phyloP scores from a whole-genome alignment of 2,888 invertebrate genomes.

The Synanthedon myopaeformis region DNA sequence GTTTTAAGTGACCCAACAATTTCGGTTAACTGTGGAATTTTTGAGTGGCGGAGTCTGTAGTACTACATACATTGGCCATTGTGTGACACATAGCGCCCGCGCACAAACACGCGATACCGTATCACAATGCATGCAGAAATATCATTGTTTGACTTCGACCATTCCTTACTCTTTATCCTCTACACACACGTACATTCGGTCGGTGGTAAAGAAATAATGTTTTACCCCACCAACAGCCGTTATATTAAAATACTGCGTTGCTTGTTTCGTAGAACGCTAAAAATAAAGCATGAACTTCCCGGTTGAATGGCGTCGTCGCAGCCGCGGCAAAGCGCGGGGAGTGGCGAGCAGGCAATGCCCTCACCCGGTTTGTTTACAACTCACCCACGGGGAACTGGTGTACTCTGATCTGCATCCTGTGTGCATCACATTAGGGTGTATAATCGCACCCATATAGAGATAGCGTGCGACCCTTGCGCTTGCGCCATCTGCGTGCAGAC shows the following conservation, averaged over 20 bases:
- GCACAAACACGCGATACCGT: conserved; percentile 1
- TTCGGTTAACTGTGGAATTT: neutral
- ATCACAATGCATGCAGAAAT: neutral
- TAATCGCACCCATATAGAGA: conserved; percentile 19
- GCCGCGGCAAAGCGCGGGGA: conserved; percentile 49
- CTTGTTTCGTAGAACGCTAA: conserved; percentile 53
- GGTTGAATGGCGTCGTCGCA: conserved; percentile 63
- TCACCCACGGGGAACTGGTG: conserved; percentile 24
- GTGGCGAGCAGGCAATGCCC: conserved; percentile 66
- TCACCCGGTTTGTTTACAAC: conserved; percentile 68
- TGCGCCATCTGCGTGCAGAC: conserved; percentile 61
- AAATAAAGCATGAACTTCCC: conserved; percentile 68
- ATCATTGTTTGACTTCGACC: neutral
- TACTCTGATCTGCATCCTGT: conserved; percentile 43
- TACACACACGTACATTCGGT: neutral
- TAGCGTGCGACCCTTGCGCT: conserved; percentile 40
- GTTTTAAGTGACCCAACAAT: too few species aligned
- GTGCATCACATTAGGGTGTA: conserved; percentile 36
- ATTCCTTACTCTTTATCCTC: neutral
- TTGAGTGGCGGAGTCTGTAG: neutral
- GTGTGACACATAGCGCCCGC: conserved; percentile 6
- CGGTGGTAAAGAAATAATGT: neutral
- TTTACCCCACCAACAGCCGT: conserved; percentile 7
- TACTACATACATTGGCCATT: neutral
- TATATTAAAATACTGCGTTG: conserved; percentile 25